Conservation (phyloP, 2,888 invertebrate genomes). For the Thereva unica region DNA sequence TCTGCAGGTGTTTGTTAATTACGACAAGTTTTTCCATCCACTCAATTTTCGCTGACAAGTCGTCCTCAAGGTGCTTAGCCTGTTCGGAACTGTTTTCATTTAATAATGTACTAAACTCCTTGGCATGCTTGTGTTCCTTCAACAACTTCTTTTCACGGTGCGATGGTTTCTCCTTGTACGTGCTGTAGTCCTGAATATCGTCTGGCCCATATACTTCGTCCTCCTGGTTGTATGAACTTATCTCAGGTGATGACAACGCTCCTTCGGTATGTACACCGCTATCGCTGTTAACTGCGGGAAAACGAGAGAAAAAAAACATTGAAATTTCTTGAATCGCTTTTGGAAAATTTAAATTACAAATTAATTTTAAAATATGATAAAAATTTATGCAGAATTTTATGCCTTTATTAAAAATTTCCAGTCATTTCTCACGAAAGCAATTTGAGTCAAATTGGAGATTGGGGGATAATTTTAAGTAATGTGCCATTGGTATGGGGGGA, state of each 20-base stretch:
- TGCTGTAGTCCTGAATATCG: conserved; percentile 13
- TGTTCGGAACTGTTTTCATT: conserved; percentile 46
- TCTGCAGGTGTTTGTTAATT: conserved; percentile 72
- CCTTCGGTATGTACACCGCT: conserved; percentile 70
- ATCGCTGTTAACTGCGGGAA: conserved; percentile 65
- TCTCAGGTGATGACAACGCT: conserved; percentile 58
- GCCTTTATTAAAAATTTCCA: no score
- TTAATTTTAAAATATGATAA: no score
- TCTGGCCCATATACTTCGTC: conserved; percentile 35
- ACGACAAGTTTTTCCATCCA: conserved; percentile 73
- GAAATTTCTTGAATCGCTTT: neutral
- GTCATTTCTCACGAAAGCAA: no score
- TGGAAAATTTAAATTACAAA: no score
- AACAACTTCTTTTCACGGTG: conserved; percentile 62
- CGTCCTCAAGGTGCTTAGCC: conserved; percentile 55
- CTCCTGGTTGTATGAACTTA: conserved; percentile 45
- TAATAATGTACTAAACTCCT: conserved; percentile 60
- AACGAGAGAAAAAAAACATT: conserved; percentile 4
- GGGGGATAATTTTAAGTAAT: no score
- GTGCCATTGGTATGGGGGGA: no score
- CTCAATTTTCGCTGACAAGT: conserved; percentile 68
- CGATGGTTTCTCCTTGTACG: conserved; percentile 48
- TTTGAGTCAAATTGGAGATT: no score
- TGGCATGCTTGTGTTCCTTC: conserved; percentile 63
- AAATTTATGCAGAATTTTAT: no score